Conservation (phyloP, 2,888 invertebrate species). For the Cephus rjabovi region DNA sequence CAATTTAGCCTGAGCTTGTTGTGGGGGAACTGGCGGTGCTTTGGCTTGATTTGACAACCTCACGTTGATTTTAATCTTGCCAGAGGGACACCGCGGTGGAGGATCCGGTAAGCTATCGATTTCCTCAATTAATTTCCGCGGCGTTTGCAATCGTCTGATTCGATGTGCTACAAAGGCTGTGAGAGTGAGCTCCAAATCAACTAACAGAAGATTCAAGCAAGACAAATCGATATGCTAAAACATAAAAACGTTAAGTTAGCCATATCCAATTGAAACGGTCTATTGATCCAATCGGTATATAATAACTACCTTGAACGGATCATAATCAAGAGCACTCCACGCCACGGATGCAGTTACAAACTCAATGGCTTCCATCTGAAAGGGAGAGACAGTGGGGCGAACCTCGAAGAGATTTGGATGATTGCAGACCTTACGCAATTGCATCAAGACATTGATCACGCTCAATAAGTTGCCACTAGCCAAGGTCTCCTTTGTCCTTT, state of each 20-base stretch:
- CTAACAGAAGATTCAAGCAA: conserved; percentile 74
- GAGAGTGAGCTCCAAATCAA: conserved; percentile 76
- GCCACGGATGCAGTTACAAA: conserved; percentile 79
- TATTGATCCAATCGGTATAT: background rate
- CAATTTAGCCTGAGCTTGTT: conserved; percentile 50
- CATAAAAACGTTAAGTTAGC: conserved; percentile 22
- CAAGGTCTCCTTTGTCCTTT: conserved; percentile 86
- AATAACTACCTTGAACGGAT: conserved; percentile 77
- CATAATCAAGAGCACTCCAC: conserved; percentile 77
- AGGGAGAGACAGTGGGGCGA: conserved; percentile 93
- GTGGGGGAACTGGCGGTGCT: conserved; percentile 34
- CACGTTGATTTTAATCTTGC: conserved; percentile 75
- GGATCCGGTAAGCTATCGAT: conserved; percentile 72
- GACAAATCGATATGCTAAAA: conserved; percentile 76
- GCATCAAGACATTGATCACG: conserved; percentile 97
- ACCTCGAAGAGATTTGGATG: conserved; percentile 98
- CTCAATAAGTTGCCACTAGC: conserved; percentile 93
- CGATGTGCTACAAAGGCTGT: conserved; percentile 89
- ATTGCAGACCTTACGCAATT: conserved; percentile 96
- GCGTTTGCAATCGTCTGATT: conserved; percentile 79
- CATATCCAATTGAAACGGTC: conserved; percentile 17
- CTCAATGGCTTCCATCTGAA: conserved; percentile 85
- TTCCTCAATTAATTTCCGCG: conserved; percentile 78
- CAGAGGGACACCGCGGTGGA: conserved; percentile 75
- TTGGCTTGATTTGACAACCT: conserved; percentile 62